These are phyloP conservation scores for Malurus cyaneus DNA, from an alignment of 2,113 vertebrate genomes.

Conservation along the genomic window DNA sequence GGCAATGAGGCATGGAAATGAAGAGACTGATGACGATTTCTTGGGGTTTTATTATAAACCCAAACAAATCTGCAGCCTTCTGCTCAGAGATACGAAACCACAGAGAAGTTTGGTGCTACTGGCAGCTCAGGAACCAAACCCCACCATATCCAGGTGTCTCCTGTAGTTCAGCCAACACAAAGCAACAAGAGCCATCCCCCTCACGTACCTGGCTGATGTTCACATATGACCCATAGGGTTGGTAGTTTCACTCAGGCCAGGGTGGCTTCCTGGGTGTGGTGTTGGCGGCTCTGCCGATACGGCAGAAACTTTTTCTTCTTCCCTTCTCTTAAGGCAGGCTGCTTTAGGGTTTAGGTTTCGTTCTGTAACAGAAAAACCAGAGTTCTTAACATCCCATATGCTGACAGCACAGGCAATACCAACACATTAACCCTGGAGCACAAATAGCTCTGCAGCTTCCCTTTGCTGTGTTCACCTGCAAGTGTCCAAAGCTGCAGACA, in stretches of 20 bases:
- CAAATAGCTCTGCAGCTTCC: neutral
- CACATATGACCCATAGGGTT: constrained; percentile 98
- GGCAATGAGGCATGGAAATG: neutral
- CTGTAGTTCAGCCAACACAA: accelerated
- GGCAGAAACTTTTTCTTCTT: constrained; percentile 96
- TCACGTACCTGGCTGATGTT: constrained; percentile 75
- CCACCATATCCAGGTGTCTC: accelerated
- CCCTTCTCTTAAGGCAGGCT: constrained; percentile 98
- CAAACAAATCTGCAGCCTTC: neutral
- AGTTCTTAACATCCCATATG: neutral
- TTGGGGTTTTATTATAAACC: neutral
- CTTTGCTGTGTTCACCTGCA: neutral
- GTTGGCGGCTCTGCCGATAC: constrained; percentile 88
- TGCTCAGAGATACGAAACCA: neutral
- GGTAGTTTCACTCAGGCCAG: constrained; percentile 91
- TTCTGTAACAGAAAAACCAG: constrained; percentile 76
- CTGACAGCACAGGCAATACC: neutral
- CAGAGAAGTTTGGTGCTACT: neutral
- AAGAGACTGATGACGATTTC: neutral
- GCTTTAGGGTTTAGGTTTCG: constrained; percentile 98
- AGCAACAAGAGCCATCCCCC: neutral
- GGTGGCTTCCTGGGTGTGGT: constrained; percentile 88
- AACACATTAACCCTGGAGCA: neutral
- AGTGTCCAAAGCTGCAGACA: neutral
- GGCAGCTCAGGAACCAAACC: neutral